Evolutionary conservation across 2,888 invertebrate species (phyloP), one percentile per base, ranked within the genome.

Genomic region (Formica aserva): DNA sequence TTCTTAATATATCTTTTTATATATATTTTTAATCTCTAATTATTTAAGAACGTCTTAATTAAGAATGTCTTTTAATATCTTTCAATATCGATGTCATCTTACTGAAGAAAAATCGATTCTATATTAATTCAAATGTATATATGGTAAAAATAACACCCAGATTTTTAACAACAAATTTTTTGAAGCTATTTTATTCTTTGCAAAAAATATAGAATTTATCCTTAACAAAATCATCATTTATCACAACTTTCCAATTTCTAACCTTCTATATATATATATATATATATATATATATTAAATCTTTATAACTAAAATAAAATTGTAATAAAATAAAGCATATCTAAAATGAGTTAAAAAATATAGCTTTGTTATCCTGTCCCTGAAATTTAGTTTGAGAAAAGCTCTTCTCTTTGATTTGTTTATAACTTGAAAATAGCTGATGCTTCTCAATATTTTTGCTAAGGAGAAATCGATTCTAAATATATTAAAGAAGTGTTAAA

Each of bases 161-260:
- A 48, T 69, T 52, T 69, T 69, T 52, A 52, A n/a, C 9, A n/a
- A 67, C 8, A 67, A 45, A 18, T 29, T 67, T 18, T n/a, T 67
- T 48, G 11, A 48, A 67, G 18, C 8, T 13, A 29, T 9, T 2
- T 48, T n/a, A 45, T 29, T 4, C 45, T 67, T 29, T 67, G 6
- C 29, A 67, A 29, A 67, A 67, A 67, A 48, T 67, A 29, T 29
- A 11, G 0, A 48, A 48, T 48, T 48, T 48, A 48, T 48, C 4
- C 15, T 45, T 48, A 48, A 48, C 18, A 18, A 48, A 18, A 48
- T 48, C 4, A 13, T 45, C 4, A 45, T 45, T 41, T 45, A 45
- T 45, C 18, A 18, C 18, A 48, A 18, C 48, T n/a, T 48, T 48
- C 5, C 6, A 48, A 6, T 48, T 48, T 6, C 18, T 18, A 48